Evolutionary conservation across 1,140 invertebrate genomes (phyloP), one percentile per base, ranked within the genome.

Genomic region (Drosophila tsacasi): DNA sequence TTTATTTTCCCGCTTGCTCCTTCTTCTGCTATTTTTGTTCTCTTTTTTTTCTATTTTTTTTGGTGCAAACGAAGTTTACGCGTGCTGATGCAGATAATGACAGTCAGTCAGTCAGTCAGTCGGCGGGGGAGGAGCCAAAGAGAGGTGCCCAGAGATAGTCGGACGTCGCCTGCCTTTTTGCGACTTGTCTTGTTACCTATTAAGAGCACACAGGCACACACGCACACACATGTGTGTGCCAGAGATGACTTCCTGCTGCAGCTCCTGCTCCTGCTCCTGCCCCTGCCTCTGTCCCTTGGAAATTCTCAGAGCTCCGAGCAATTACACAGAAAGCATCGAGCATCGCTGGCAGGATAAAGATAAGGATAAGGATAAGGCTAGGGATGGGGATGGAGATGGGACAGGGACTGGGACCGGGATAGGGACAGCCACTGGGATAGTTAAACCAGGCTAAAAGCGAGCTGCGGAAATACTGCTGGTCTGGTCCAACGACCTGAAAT

Each of bases 1-100:
- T 42, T 25, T 50, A 19, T 35, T 39, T 60, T 37, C n/a, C 40
- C 15, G 5, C 15, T 49, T 68, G 46, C 44, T 21, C 2, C 12
- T 12, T 2, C 5, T 35, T 21, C 42, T 50, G 2, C 44, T 57
- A 74, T 77, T 50, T 79, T 50, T 59, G 57, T 81, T 1, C 47
- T 32, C 42, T 71, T 39, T 15, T 35, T 40, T 32, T 58, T 55
- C n/a, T 35, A 37, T 32, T 58, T 55, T 71, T 77, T 72, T 76
- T 58, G 62, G 77, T 90, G 77, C 69, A 84, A 84, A 89, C 85
- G 84, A 87, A 87, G 84, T 87, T 87, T 89, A 84, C 85, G 84
- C 84, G 84, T 87, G 81, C 84, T 89, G 84, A 87, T 83, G 83
- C 77, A 87, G 69, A 76, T 87, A 87, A 87, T 87, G 80, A 78